Percentiles rank a stretch among this genome's conserved stretches.
These are phyloP conservation scores for Argopecten irradians DNA, from an alignment of 1,140 invertebrate genomes.

Conservation along the genomic window DNA sequence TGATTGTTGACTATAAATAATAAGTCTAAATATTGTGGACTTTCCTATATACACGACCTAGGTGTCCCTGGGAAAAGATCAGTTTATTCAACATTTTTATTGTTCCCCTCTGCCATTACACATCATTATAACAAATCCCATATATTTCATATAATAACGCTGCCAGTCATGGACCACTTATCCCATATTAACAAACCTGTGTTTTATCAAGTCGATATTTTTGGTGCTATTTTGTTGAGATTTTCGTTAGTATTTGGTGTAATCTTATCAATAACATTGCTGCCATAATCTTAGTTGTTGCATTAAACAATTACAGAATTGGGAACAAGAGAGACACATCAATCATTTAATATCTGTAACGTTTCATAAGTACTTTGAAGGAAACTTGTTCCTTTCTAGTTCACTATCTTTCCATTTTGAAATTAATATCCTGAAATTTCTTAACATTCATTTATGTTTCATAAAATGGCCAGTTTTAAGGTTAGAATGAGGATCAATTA, in stretches of 20 bases:
- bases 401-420: neutral
- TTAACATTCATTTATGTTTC: neutral
- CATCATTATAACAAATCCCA: neutral
- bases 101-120: neutral
- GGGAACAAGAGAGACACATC: neutral
- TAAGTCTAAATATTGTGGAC: neutral
- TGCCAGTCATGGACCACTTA: neutral
- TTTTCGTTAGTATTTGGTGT: neutral
- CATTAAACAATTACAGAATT: neutral
- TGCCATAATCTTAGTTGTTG: neutral
- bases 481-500: neutral
- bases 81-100: neutral
- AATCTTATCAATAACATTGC: neutral
- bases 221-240: constrained; percentile 20
- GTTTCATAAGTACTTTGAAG: neutral
- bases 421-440: neutral
- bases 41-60: neutral
- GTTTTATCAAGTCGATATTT: neutral
- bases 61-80: neutral
- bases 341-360: too few species aligned
- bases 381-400: too few species aligned
- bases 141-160: neutral
- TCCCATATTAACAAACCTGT: neutral
- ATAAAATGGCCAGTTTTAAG: neutral
- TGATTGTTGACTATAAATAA: neutral